These are phyloP conservation scores for Acanthopleura granulata DNA, from an alignment of 2,888 invertebrate species.

Conservation along the genomic window DNA sequence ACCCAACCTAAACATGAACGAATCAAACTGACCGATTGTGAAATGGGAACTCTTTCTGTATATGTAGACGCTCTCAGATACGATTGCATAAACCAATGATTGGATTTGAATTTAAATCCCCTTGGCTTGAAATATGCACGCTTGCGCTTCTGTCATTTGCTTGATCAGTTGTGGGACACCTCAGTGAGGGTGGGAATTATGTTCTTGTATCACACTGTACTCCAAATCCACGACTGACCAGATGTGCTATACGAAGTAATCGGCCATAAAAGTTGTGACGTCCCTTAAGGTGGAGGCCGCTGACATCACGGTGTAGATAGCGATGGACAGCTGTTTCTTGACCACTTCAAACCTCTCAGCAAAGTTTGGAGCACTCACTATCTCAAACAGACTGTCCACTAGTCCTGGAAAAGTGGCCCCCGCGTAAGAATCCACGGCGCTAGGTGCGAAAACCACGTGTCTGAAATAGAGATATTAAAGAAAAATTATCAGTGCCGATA, in stretches of 20 bases:
- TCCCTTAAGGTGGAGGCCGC: slow-evolving; percentile 30
- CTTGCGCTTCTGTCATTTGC: too few species aligned
- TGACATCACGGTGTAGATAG: slow-evolving; percentile 23
- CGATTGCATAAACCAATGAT: too few species aligned
- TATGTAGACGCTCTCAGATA: too few species aligned
- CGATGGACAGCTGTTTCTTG: slow-evolving; percentile 29
- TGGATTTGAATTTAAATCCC: too few species aligned
- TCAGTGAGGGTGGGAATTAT: too few species aligned
- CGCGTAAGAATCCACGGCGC: slow-evolving; percentile 35
- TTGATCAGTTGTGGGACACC: too few species aligned
- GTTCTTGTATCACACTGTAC: too few species aligned
- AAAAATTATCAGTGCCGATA: slow-evolving; percentile 32
- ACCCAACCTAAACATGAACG: too few species aligned
- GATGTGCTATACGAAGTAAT: background rate
- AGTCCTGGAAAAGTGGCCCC: slow-evolving; percentile 45
- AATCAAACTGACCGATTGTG: too few species aligned
- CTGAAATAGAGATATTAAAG: slow-evolving; percentile 26
- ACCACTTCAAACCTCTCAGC: slow-evolving; percentile 27
- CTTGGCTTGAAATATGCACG: too few species aligned
- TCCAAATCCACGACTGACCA: too few species aligned
- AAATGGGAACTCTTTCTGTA: too few species aligned
- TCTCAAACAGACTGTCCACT: slow-evolving; percentile 33
- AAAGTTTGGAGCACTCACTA: slow-evolving; percentile 25
- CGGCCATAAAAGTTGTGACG: slow-evolving; percentile 12
- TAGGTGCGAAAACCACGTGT: slow-evolving; percentile 59